phyloP scores from a whole-genome alignment of 2,797 vertebrate species.

The Pseudochirops cupreus region DNA sequence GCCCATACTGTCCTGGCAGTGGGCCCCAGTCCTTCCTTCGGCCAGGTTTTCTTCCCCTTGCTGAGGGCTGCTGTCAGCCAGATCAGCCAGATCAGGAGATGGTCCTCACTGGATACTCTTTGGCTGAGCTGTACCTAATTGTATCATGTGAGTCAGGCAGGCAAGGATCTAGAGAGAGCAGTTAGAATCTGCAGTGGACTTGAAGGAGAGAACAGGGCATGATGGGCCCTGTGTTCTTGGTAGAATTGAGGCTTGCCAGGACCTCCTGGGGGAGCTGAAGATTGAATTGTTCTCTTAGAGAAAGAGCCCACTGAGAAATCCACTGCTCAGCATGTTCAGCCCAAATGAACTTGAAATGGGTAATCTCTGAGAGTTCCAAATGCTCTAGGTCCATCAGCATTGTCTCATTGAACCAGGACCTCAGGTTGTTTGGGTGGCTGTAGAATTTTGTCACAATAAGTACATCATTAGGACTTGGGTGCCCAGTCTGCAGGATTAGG shows the following conservation, averaged over 20 bases:
- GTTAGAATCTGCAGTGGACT: background rate
- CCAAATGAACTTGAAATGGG: background rate
- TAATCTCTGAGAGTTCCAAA: background rate
- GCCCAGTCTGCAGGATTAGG: background rate
- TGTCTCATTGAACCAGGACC: background rate
- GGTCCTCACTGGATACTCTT: background rate
- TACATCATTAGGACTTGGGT: background rate
- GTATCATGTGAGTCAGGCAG: background rate
- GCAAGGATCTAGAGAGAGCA: background rate
- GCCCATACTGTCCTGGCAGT: background rate
- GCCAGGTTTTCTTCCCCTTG: background rate
- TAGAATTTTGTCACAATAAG: background rate
- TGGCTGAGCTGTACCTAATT: background rate
- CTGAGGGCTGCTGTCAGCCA: background rate
- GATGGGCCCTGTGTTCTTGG: background rate
- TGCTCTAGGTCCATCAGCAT: background rate
- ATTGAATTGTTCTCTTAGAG: background rate
- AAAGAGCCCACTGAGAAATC: background rate
- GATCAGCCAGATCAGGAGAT: background rate
- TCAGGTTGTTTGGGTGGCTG: background rate
- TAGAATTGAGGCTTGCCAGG: background rate
- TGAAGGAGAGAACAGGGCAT: background rate
- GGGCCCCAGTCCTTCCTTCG: background rate
- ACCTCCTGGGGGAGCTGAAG: background rate
- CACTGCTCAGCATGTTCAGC: accelerated